Conservation (phyloP, 1,140 invertebrate genomes). For the Zaprionus capensis region DNA sequence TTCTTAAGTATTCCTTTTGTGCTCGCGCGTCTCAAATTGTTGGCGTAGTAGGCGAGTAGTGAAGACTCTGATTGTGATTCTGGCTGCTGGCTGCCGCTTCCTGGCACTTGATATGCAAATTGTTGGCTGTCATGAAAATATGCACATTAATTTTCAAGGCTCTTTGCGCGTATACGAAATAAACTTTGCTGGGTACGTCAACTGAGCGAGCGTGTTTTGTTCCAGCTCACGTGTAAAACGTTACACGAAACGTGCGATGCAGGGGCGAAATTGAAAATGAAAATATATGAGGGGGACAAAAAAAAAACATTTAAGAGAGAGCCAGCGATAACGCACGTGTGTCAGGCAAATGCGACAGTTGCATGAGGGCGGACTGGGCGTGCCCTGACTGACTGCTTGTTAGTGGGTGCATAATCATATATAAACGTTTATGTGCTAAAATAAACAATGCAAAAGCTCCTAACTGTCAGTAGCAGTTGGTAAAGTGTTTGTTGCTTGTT, state of each 20-base stretch:
- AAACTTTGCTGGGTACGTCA: conserved; percentile 30
- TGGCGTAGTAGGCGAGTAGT: neutral
- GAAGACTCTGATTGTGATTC: neutral
- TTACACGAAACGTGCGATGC: conserved; percentile 45
- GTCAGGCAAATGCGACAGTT: conserved; percentile 27
- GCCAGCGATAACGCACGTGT: neutral
- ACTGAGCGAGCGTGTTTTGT: conserved; percentile 16
- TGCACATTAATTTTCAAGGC: conserved; percentile 73
- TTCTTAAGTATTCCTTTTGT: conserved; percentile 36
- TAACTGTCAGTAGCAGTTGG: conserved; percentile 29
- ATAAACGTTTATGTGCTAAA: conserved; percentile 39
- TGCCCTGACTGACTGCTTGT: conserved; percentile 13
- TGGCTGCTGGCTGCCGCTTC: conserved; percentile 7
- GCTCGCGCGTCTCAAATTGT: neutral
- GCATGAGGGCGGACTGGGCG: conserved; percentile 10
- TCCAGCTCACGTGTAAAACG: conserved; percentile 53
- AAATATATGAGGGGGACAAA: conserved; percentile 33
- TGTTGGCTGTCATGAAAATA: conserved; percentile 75
- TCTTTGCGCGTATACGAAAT: conserved; percentile 23
- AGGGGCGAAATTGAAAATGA: conserved; percentile 41
- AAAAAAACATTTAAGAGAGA: neutral
- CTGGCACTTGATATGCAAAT: conserved; percentile 76
- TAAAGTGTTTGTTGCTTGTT: neutral
- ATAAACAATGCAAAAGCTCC: conserved; percentile 37
- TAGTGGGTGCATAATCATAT: conserved; percentile 63